phyloP scores from a whole-genome alignment of 1,140 invertebrate species.

The Atta colombica region DNA sequence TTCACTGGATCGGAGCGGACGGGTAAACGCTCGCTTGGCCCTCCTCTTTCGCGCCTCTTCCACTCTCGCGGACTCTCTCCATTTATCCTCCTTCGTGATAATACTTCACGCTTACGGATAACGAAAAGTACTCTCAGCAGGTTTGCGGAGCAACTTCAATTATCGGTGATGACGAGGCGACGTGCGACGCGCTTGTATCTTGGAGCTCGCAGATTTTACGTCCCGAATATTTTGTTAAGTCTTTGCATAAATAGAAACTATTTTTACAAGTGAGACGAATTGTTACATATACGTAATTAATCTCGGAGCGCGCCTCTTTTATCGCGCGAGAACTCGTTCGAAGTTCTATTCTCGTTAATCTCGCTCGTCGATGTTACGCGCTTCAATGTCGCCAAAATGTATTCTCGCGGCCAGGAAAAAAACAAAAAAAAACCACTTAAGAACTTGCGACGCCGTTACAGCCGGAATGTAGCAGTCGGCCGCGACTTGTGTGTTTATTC shows the following conservation, averaged over 20 bases:
- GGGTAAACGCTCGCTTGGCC: constrained; percentile 71
- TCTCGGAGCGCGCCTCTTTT: neutral
- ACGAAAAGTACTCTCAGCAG: constrained; percentile 73
- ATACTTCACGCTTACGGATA: constrained; percentile 71
- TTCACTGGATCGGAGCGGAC: constrained; percentile 72
- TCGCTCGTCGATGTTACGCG: constrained; percentile 1
- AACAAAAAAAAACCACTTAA: neutral
- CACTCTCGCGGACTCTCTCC: constrained; percentile 63
- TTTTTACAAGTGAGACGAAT: neutral
- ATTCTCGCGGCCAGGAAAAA: neutral
- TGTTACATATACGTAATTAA: neutral
- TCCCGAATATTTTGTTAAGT: neutral
- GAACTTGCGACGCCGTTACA: constrained; percentile 31
- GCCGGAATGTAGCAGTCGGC: constrained; percentile 32
- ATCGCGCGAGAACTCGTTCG: neutral
- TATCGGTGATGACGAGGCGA: constrained; percentile 68
- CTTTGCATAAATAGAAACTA: neutral
- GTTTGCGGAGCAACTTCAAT: constrained; percentile 69
- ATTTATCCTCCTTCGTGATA: constrained; percentile 75
- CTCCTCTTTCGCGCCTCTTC: constrained; percentile 74
- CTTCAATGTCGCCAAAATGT: constrained; percentile 9
- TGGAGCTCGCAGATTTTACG: neutral
- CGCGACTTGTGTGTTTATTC: constrained; percentile 59
- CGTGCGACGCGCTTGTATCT: constrained; percentile 25
- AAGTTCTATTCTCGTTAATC: constrained; percentile 1